phyloP scores from a whole-genome alignment of 2,113 vertebrate genomes.

The Tetrao urogallus region DNA sequence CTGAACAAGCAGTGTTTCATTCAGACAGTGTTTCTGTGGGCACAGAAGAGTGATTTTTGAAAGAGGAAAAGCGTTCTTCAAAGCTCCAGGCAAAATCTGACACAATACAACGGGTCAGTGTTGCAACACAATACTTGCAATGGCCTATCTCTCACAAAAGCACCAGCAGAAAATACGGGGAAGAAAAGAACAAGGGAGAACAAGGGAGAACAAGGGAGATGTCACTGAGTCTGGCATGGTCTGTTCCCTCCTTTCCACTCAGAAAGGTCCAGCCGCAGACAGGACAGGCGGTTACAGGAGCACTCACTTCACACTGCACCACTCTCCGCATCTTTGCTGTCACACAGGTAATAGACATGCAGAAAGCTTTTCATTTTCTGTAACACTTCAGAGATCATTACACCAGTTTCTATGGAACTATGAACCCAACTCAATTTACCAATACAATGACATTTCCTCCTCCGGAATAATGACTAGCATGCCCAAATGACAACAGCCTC shows the following conservation, averaged over 20 bases:
- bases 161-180: not conserved
- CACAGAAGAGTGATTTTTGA: not conserved
- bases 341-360: not conserved
- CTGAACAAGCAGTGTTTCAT: not conserved
- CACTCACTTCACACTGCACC: not conserved
- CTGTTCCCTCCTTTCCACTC: not conserved
- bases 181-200: not conserved
- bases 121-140: not conserved
- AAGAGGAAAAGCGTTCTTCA: not conserved
- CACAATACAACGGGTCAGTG: not conserved
- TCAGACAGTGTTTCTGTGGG: not conserved
- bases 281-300: not conserved
- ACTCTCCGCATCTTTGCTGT: not conserved
- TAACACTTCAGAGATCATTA: not conserved
- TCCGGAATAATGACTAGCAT: not conserved
- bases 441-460: not conserved
- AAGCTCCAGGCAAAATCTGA: not conserved
- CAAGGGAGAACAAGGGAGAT: not conserved
- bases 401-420: not conserved
- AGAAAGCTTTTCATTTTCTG: not conserved
- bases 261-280: accelerated
- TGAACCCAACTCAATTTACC: not conserved
- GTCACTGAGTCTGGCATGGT: not conserved
- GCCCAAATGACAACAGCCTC: not conserved
- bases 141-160: not conserved